Evolutionary conservation across 2,888 invertebrate species (phyloP).

Genomic region (Meganola albula): DNA sequence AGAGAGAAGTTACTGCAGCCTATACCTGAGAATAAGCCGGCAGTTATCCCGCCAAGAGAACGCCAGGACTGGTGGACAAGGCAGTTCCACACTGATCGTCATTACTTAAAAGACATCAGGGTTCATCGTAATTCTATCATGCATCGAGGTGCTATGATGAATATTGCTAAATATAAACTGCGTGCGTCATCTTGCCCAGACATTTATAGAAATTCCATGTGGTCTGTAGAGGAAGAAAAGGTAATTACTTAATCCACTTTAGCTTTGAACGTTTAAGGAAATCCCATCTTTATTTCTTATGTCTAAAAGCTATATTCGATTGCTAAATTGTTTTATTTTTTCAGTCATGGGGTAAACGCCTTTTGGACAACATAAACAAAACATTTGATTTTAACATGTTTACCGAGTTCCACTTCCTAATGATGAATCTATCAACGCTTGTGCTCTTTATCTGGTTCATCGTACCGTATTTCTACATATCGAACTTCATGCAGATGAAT

Average conservation of each 20-base stretch:
- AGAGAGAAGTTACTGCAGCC: slow-evolving; percentile 62
- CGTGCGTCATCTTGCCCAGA: slow-evolving; percentile 95
- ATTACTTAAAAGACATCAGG: slow-evolving; percentile 83
- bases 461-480: slow-evolving; percentile 95
- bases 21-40: slow-evolving; percentile 63
- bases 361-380: slow-evolving; percentile 81
- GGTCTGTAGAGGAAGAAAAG: slow-evolving; percentile 84
- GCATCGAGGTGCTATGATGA: slow-evolving; percentile 91
- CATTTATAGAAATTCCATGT: slow-evolving; percentile 92
- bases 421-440: slow-evolving; percentile 93
- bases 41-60: slow-evolving; percentile 43
- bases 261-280: no score
- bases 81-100: slow-evolving; percentile 78
- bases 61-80: slow-evolving; percentile 65
- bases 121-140: slow-evolving; percentile 90
- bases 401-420: slow-evolving; percentile 86
- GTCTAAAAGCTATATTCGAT: neutral
- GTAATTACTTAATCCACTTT: no score
- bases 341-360: slow-evolving; percentile 85
- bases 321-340: no score
- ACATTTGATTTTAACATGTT: slow-evolving; percentile 92
- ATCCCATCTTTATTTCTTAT: no score
- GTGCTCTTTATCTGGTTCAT: slow-evolving; percentile 96
- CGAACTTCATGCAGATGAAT: slow-evolving; percentile 83
- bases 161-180: slow-evolving; percentile 88